Conservation (phyloP, 2,888 invertebrate genomes). For the Yponomeuta sedellus region DNA sequence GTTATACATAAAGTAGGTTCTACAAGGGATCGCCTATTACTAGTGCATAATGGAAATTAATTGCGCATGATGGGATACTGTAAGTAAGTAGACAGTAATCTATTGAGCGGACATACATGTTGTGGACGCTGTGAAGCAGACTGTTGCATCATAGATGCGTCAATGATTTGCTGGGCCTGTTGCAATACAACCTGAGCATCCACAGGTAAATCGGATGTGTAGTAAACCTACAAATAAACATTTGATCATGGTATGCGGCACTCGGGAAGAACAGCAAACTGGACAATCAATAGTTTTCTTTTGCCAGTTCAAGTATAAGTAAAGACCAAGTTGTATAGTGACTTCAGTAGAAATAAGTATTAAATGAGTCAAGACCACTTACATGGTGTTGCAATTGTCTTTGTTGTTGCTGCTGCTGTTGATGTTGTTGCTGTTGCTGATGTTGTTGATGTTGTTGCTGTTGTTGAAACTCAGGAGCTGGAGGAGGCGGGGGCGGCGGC, state of each 20-base stretch:
- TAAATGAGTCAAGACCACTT: constrained; percentile 18
- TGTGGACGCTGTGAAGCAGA: constrained; percentile 68
- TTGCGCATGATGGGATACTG: constrained; percentile 9
- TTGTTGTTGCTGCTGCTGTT: constrained; percentile 29
- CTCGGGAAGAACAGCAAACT: not conserved
- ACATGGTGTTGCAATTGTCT: constrained; percentile 55
- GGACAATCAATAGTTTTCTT: not conserved
- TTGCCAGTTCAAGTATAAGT: not conserved
- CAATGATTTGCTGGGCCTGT: constrained; percentile 75
- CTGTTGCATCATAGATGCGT: constrained; percentile 74
- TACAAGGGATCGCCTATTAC: constrained; percentile 6
- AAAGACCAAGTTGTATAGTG: not conserved
- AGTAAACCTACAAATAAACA: constrained; percentile 76
- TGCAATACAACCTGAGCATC: constrained; percentile 75
- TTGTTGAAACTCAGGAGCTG: constrained; percentile 54
- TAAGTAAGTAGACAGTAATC: constrained; percentile 14
- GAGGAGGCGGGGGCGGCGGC: constrained; percentile 44
- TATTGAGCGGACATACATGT: constrained; percentile 62
- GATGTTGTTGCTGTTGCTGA: constrained; percentile 30
- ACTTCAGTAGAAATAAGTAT: not conserved
- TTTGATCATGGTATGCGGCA: constrained; percentile 23
- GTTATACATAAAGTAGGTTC: not conserved
- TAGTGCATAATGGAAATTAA: constrained; percentile 13
- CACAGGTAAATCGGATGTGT: constrained; percentile 74
- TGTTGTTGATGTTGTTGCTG: constrained; percentile 33